These are phyloP conservation scores for Cryptoprocta ferox DNA, from an alignment of 2,797 vertebrate species.

Conservation along the genomic window DNA sequence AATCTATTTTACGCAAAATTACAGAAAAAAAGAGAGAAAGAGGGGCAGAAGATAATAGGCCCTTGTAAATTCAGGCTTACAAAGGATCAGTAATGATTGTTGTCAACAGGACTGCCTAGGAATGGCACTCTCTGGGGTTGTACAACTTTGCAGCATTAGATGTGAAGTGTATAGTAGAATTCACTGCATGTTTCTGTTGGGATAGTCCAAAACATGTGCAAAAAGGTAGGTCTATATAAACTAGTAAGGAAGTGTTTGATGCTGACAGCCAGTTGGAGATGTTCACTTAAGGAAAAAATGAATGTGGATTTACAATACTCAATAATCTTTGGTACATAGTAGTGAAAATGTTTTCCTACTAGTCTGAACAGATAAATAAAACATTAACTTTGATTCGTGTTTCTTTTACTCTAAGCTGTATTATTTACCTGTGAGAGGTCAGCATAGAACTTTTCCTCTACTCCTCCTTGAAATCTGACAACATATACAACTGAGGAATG, in stretches of 20 bases:
- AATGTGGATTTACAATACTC: not conserved
- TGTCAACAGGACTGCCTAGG: not conserved
- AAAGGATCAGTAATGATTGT: not conserved
- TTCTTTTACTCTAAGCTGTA: not conserved
- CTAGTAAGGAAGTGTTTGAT: not conserved
- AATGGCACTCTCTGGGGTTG: not conserved
- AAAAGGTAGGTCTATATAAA: not conserved
- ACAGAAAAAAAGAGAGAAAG: not conserved
- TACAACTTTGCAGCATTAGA: not conserved
- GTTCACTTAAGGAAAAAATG: slow-evolving; percentile 25
- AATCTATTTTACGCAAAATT: not conserved
- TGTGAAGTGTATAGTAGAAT: not conserved
- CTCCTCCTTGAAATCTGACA: not conserved
- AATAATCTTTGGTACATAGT: slow-evolving; percentile 18
- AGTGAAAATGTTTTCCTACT: not conserved
- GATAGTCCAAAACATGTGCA: not conserved
- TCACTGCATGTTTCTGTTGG: not conserved
- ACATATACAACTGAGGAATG: not conserved
- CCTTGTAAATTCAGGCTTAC: not conserved
- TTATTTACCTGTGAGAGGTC: not conserved
- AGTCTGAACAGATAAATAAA: not conserved
- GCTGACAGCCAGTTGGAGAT: not conserved
- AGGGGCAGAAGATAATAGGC: not conserved
- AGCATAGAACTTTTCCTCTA: not conserved
- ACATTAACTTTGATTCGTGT: not conserved